Evolutionary conservation across 1,140 invertebrate genomes (phyloP).

Genomic region (Scaptomyza hsui): DNA sequence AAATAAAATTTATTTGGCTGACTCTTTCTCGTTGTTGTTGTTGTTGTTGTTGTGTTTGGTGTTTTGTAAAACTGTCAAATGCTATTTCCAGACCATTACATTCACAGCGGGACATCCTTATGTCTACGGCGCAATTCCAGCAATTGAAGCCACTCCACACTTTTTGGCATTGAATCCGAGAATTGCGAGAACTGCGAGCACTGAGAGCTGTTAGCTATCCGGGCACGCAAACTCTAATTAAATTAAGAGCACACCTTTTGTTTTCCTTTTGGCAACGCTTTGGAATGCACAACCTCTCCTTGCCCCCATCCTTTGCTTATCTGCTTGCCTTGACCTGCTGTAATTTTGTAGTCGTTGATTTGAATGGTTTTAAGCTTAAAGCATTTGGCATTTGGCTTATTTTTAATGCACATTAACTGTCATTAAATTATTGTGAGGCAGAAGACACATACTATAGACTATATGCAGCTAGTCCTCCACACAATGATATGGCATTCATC

Average conservation of each 20-base stretch:
- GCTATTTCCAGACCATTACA: conserved; percentile 77
- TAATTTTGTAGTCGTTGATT: neutral
- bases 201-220: neutral
- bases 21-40: conserved; percentile 7
- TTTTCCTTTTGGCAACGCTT: conserved; percentile 46
- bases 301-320: neutral
- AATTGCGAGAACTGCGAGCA: neutral
- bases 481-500: conserved; percentile 45
- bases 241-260: conserved; percentile 78
- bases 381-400: conserved; percentile 1
- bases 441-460: too few species aligned
- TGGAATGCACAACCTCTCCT: conserved; percentile 47
- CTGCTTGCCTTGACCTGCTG: conserved; percentile 18
- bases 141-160: conserved; percentile 8
- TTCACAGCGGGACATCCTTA: conserved; percentile 40
- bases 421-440: conserved; percentile 45
- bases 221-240: conserved; percentile 66
- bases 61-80: conserved; percentile 51
- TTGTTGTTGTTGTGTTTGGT: conserved; percentile 27
- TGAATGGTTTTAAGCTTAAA: neutral
- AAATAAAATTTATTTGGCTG: conserved; percentile 74
- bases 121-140: conserved; percentile 14
- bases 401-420: conserved; percentile 54
- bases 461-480: neutral
- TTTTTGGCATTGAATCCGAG: neutral